Evolutionary conservation across 2,113 vertebrate genomes (phyloP), one percentile per base, ranked within the genome.

Genomic region (Mungos mungo): DNA sequence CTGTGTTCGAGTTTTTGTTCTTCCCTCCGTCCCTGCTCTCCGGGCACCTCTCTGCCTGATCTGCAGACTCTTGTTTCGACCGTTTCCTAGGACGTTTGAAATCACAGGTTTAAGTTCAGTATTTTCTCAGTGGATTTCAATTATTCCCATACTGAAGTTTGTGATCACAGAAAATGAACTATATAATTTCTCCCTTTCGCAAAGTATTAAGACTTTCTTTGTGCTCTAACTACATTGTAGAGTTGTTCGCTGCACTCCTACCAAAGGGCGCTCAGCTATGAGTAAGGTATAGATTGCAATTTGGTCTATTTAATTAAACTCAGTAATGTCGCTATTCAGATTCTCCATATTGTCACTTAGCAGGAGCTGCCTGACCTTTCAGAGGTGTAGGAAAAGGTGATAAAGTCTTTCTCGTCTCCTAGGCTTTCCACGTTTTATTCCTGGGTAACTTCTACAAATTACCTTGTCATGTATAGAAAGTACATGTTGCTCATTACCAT

Each of bases 291-390:
- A 68, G 38, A 63, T 91, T 88, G 76, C 47, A 68, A 52, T 77
- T 63, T 72, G 60, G 25, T 79, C 60, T 79, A 84, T 71, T 92
- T 93, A 68, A 83, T 95, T 93, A 95, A 84, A 47, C 9, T 54
- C 15, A 45, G 31, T 69, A n/a, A 68, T 72, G 45, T 38, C 69
- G 50, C 66, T 80, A 47, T 21, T 19, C 90, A 87, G 31, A 60
- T 31, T 82, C 65, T 95, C 21, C 35, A 3, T 35, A 45, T 9
- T 88, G 63, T 83, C 35, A 66, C 68, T 66, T 74, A n/a, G 31
- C 72, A 90, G 66, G 12, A 47, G 52, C 65, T 85, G 60, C 31
- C 31, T 76, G 52, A 11, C 50, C 90, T 89, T 85, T 76, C 77
- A 81, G 66, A 66, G 54, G 76, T 50, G 41, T 27, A 41, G 21